phyloP scores from a whole-genome alignment of 2,797 vertebrate species.

The Chiloscyllium punctatum region DNA sequence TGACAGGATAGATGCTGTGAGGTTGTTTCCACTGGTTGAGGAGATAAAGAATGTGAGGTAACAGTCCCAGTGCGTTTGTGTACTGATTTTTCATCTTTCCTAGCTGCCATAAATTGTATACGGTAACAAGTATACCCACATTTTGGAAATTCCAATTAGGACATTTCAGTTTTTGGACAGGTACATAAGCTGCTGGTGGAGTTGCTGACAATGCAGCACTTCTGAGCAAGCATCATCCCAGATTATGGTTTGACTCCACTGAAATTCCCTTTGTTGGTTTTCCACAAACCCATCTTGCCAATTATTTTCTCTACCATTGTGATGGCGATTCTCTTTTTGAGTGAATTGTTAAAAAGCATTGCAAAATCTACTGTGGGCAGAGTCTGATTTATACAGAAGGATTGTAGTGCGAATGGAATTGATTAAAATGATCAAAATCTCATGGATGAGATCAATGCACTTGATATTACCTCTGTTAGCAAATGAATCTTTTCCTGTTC shows the following conservation, averaged over 20 bases:
- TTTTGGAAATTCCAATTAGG: neutral
- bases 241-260: neutral
- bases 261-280: neutral
- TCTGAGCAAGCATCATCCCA: neutral
- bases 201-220: neutral
- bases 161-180: neutral
- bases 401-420: constrained; percentile 69
- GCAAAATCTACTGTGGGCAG: constrained; percentile 90
- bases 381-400: constrained; percentile 75
- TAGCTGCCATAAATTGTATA: neutral
- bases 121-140: neutral
- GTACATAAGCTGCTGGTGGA: neutral
- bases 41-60: neutral
- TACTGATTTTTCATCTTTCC: neutral
- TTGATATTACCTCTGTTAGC: neutral
- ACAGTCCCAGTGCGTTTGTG: neutral
- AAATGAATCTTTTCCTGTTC: neutral
- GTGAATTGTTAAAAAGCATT: constrained; percentile 90
- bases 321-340: constrained; percentile 55
- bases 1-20: neutral
- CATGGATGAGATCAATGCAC: constrained; percentile 58
- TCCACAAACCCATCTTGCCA: neutral
- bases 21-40: neutral
- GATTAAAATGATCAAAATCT: constrained; percentile 95
- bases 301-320: neutral